Base-by-base conservation (phyloP, 2,888 invertebrate species). In the Macrophya annulata region DNA sequence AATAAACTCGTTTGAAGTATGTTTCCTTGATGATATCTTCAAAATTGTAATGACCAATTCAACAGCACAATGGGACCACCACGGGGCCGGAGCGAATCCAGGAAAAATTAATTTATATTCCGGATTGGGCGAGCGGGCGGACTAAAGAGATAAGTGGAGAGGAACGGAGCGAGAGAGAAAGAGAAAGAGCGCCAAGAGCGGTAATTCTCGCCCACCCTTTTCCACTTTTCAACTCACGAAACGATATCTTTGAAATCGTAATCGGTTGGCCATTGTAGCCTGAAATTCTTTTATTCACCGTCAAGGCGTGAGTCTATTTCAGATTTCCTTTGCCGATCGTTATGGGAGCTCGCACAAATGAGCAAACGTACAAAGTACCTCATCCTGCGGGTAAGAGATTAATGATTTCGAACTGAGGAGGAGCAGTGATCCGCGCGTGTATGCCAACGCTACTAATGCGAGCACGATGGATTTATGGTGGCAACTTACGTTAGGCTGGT, bases 11-110 rank as follows among this genome's bases (percentile, higher is more conserved):
- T 82, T 82, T 85, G 85, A 85, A 81, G 85, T 85, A 85, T 85
- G 85, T 77, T 62, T 68, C 81, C 74, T 72, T 87, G 89, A 88
- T 89, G 88, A 89, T 88, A 89, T 89, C 89, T 87, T 86, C 84
- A 82, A 84, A 87, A 85, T 87, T 86, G 87, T 89, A 88, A 88
- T 89, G 88, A 87, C 87, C 88, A 88, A 88, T 89, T 88, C 87
- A 87, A 87, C 86, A 86, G 86, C 86, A 89, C 89, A 89, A 89
- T 87, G 85, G 87, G 86, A 72, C 87, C 84, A 74, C 76, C 83
- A 79, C 86, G 85, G 71, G 59, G 31, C 74, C 86, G 68, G 85
- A 83, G 86, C 86, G 87, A 88, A 88, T 88, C 87, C 86, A 87
- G 86, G 65, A 84, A 86, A 87, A 85, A 86, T 87, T 87, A 87